Conservation (phyloP, 2,888 invertebrate species). For the Xestia ashworthii region DNA sequence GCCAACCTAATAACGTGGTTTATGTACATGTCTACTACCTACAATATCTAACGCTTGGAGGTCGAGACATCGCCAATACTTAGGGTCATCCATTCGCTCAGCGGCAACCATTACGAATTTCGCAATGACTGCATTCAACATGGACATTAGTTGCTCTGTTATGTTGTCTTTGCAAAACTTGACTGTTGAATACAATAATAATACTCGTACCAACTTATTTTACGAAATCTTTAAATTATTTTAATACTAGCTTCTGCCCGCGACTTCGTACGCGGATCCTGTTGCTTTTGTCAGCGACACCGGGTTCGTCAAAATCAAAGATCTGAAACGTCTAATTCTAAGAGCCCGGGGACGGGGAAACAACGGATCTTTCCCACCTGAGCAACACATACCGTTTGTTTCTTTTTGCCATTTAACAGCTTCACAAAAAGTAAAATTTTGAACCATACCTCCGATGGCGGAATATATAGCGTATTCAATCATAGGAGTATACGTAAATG, state of each 20-base stretch:
- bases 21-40: constrained; percentile 6
- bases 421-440: no score
- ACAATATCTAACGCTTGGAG: constrained; percentile 57
- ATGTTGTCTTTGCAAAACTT: constrained; percentile 42
- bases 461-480: no score
- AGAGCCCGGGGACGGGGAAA: no score
- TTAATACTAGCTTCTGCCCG: constrained; percentile 38
- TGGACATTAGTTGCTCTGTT: constrained; percentile 47
- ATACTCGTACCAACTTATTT: constrained; percentile 34
- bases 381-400: no score
- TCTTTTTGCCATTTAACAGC: no score
- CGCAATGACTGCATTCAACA: constrained; percentile 61
- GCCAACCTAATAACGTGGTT: background rate
- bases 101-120: constrained; percentile 68
- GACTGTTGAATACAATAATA: constrained; percentile 28
- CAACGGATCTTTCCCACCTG: no score
- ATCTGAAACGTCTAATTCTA: no score
- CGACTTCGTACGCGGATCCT: no score
- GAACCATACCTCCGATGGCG: no score
- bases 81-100: constrained; percentile 77
- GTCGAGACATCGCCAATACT: constrained; percentile 70
- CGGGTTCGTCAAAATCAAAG: no score
- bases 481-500: no score
- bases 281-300: no score
- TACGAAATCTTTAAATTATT: constrained; percentile 55